A percentile compares a stretch with the other conserved stretches of the same genome.
These are phyloP conservation scores for Marisa cornuarietis DNA, from an alignment of 1,140 invertebrate genomes.

Conservation along the genomic window DNA sequence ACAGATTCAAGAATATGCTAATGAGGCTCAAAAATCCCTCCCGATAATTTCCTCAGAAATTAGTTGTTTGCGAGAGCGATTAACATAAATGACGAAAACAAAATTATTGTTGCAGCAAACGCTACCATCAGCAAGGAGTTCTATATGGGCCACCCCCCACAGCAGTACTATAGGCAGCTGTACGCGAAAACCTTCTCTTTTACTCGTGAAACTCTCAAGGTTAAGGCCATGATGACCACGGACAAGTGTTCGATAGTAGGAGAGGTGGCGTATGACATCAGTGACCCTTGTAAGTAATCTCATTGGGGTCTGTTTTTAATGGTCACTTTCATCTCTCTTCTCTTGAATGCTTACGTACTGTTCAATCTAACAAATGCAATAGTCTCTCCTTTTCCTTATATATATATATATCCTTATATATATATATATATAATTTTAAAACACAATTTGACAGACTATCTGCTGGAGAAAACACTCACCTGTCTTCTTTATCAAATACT, in stretches of 20 bases:
- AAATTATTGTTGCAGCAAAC: not conserved
- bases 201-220: slow-evolving; percentile 13
- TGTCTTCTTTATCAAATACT: no score
- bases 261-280: slow-evolving; percentile 17
- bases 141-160: slow-evolving; percentile 11
- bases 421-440: no score
- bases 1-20: not conserved
- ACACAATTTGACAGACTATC: no score
- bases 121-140: not conserved
- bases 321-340: no score
- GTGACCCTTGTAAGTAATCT: slow-evolving; percentile 1
- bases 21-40: not conserved
- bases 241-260: slow-evolving; percentile 8
- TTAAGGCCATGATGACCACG: slow-evolving; percentile 16
- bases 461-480: no score
- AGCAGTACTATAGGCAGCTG: slow-evolving; percentile 4
- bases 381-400: no score
- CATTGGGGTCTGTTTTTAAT: not conserved
- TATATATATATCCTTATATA: no score
- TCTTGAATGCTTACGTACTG: no score
- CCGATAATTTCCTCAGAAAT: not conserved
- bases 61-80: not conserved
- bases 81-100: not conserved
- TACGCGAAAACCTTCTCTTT: slow-evolving; percentile 3
- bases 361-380: no score